phyloP scores from a whole-genome alignment of 2,113 vertebrate species.

The Thunnus thynnus region DNA sequence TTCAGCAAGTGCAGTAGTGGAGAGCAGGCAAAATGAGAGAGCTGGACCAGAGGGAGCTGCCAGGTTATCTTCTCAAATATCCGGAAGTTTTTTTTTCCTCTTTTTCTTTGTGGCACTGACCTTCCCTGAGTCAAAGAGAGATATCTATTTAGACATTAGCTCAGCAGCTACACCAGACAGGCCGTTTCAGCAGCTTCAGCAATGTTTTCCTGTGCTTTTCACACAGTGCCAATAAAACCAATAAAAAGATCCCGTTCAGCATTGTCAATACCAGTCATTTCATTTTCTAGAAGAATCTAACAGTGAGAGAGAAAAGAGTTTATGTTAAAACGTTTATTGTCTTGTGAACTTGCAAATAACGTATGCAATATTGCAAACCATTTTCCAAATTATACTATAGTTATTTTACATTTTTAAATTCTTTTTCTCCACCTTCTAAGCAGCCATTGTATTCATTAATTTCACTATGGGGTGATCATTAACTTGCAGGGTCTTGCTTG shows the following conservation, averaged over 20 bases:
- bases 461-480: background rate
- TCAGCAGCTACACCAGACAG: conserved; percentile 67
- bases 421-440: background rate
- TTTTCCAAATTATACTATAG: background rate
- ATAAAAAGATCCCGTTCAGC: conserved; percentile 45
- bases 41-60: conserved; percentile 63
- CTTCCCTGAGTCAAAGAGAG: conserved; percentile 77
- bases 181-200: conserved; percentile 64
- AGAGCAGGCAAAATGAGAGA: conserved; percentile 77
- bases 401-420: conserved; percentile 7
- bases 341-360: background rate
- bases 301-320: background rate
- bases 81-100: conserved; percentile 77
- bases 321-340: background rate
- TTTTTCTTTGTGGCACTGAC: conserved; percentile 74
- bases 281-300: background rate
- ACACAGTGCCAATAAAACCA: conserved; percentile 32
- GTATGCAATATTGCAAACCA: background rate
- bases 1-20: conserved; percentile 82
- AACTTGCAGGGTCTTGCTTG: conserved; percentile 26
- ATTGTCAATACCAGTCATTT: conserved; percentile 26
- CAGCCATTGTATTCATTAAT: background rate
- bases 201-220: conserved; percentile 40
- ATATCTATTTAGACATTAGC: conserved; percentile 74
- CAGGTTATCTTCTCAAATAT: conserved; percentile 87